These are phyloP conservation scores for Tenualosa thibaudeaui DNA, from an alignment of 2,797 vertebrate species.

Conservation along the genomic window DNA sequence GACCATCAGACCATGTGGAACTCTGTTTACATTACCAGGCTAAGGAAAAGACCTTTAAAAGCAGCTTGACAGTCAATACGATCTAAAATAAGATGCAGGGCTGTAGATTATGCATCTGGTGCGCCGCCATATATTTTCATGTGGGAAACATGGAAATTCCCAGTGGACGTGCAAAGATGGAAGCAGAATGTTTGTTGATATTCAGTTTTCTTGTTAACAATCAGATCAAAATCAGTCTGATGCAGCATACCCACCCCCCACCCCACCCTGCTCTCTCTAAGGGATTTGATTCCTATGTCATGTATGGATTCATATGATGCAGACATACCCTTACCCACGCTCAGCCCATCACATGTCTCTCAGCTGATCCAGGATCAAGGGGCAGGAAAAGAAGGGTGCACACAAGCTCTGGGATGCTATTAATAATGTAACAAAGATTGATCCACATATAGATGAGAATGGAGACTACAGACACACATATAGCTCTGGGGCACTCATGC, in stretches of 20 bases:
- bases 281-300: background rate
- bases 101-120: background rate
- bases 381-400: background rate
- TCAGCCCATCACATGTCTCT: background rate
- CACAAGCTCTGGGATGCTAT: background rate
- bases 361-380: background rate
- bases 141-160: background rate
- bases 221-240: conserved; percentile 9
- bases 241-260: background rate
- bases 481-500: background rate
- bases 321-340: background rate
- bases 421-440: conserved; percentile 17
- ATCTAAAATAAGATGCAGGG: background rate
- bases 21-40: background rate
- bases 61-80: background rate
- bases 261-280: background rate
- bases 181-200: background rate
- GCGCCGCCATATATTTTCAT: background rate
- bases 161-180: background rate
- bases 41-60: background rate
- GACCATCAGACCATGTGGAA: background rate
- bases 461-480: background rate
- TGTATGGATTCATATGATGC: background rate
- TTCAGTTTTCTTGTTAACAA: background rate
- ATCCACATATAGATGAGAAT: background rate